phyloP scores from a whole-genome alignment of 1,140 invertebrate species.

The Pseudachorutes palmiensis region DNA sequence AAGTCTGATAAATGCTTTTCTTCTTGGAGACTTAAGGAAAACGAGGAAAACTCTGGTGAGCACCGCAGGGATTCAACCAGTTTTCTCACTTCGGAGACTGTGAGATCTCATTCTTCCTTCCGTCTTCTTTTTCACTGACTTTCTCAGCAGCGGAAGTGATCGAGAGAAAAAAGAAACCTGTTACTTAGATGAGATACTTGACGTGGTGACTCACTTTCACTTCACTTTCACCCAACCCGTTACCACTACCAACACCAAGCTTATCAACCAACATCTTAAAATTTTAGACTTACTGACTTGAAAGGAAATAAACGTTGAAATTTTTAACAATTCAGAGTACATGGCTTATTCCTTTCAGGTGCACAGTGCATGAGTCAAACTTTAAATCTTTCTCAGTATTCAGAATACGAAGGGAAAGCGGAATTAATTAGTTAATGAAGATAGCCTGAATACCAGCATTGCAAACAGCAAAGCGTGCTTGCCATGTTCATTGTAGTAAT shows the following conservation, averaged over 20 bases:
- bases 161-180: conserved; percentile 29
- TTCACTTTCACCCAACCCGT: conserved; percentile 1
- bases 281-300: no score
- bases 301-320: no score
- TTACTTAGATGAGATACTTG: conserved; percentile 38
- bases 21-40: conserved; percentile 18
- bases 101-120: neutral
- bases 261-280: no score
- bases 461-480: neutral
- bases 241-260: no score
- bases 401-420: neutral
- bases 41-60: conserved; percentile 3
- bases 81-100: neutral
- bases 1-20: conserved; percentile 38
- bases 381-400: neutral
- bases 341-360: no score
- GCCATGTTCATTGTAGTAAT: neutral
- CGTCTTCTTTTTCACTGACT: neutral
- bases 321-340: no score
- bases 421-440: neutral
- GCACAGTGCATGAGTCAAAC: no score
- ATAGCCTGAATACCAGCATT: neutral
- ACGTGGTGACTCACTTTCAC: conserved; percentile 33
- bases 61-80: conserved; percentile 25
- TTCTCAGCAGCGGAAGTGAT: neutral